Evolutionary conservation across 2,797 vertebrate species (phyloP).

Genomic region (Cuculus canorus): DNA sequence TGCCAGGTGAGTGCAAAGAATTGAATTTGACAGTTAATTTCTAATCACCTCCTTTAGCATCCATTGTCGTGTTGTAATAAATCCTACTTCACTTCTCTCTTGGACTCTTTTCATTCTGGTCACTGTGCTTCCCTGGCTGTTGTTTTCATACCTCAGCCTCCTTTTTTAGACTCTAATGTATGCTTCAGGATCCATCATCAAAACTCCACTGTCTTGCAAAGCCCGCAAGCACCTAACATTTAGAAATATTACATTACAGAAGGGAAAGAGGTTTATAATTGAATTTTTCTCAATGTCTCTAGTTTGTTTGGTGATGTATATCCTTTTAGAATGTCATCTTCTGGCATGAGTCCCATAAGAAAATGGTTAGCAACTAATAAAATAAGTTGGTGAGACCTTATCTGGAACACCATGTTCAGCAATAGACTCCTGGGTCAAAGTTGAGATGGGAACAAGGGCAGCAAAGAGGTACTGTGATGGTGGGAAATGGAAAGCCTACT

Average conservation of each 20-base stretch:
- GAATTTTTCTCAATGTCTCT: neutral
- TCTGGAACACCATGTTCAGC: neutral
- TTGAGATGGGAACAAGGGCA: neutral
- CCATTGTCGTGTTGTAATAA: constrained; percentile 17
- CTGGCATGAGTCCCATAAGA: neutral
- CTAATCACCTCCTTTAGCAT: constrained; percentile 52
- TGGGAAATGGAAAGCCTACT: neutral
- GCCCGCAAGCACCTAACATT: neutral
- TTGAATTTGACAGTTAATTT: constrained; percentile 45
- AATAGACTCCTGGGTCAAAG: neutral
- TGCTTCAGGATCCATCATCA: neutral
- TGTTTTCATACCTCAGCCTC: neutral
- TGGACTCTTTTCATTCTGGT: constrained; percentile 5
- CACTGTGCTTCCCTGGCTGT: neutral
- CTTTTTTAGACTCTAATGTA: neutral
- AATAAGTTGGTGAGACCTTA: neutral
- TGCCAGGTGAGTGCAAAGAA: neutral
- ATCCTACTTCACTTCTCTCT: constrained; percentile 21
- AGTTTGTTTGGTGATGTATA: neutral
- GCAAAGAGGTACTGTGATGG: neutral
- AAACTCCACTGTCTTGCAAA: neutral
- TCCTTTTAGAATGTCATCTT: neutral
- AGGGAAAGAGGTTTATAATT: neutral
- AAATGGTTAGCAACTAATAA: neutral
- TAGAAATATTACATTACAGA: neutral